Percentiles rank a stretch among this genome's conserved stretches.
phyloP scores from a whole-genome alignment of 2,888 invertebrate species.

The Eugnorisma glareosa region DNA sequence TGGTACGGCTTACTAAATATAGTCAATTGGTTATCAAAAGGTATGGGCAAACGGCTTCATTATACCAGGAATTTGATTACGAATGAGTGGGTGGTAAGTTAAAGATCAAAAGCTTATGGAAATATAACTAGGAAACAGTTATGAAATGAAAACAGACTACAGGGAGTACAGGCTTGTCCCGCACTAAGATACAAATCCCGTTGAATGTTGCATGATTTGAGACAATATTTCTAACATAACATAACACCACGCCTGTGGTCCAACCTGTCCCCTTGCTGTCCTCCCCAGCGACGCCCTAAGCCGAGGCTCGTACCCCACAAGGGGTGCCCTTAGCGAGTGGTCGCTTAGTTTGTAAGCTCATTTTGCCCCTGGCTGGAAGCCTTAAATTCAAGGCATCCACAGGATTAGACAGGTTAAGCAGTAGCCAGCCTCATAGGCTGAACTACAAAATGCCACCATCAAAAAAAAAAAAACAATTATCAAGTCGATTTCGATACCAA shows the following conservation, averaged over 20 bases:
- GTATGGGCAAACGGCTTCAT: conserved; percentile 42
- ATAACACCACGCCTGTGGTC: background rate
- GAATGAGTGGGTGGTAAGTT: conserved; percentile 53
- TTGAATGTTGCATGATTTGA: conserved; percentile 25
- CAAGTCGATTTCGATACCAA: no score
- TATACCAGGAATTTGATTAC: conserved; percentile 43
- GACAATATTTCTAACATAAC: conserved; percentile 1
- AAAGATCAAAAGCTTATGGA: conserved; percentile 61
- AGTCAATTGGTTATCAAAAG: conserved; percentile 4
- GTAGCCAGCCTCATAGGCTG: no score
- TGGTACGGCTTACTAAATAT: background rate
- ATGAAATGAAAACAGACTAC: conserved; percentile 40
- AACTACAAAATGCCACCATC: no score
- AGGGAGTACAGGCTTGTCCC: background rate
- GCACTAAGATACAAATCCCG: background rate
- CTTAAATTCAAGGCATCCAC: no score
- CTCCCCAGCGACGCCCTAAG: no score
- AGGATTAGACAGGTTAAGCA: no score
- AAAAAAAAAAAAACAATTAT: no score
- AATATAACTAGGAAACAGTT: conserved; percentile 56
- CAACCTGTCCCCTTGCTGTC: no score
- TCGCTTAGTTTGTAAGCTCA: no score
- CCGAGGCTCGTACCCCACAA: no score
- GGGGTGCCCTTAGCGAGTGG: no score
- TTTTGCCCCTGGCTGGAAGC: no score